These are phyloP conservation scores for Pocillopora grandis DNA, from an alignment of 92 coral and sea anemone genomes.

Conservation along the genomic window DNA sequence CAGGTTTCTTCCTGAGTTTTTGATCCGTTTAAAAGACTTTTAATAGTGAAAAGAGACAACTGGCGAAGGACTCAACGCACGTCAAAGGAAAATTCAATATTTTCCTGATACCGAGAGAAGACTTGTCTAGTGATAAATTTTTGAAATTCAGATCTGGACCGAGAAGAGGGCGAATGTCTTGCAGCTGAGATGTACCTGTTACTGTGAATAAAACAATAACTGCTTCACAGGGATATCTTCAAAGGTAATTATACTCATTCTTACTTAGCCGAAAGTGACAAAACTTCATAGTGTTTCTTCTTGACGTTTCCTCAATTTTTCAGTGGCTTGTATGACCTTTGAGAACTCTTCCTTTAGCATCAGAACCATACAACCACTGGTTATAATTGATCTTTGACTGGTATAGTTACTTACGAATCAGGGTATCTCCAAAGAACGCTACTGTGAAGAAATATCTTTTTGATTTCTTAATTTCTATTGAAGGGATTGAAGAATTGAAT, in stretches of 20 bases:
- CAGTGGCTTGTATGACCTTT: not conserved
- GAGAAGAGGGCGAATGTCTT: not conserved
- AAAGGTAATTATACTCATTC: constrained; percentile 6
- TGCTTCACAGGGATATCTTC: not conserved
- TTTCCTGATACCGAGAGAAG: not conserved
- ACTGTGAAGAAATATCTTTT: not conserved
- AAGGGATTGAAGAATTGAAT: not conserved
- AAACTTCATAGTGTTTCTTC: not conserved
- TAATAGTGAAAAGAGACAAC: not conserved
- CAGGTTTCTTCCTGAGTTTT: constrained; percentile 31
- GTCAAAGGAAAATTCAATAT: too few relatives aligned
- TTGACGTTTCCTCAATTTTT: not conserved
- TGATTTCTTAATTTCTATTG: not conserved
- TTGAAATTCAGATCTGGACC: not conserved
- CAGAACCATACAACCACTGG: too few relatives aligned
- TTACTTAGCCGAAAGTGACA: not conserved
- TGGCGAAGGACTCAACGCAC: not conserved
- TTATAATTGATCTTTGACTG: too few relatives aligned
- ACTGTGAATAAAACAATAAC: constrained; percentile 24
- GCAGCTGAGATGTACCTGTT: constrained; percentile 36
- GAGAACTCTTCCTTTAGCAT: too few relatives aligned
- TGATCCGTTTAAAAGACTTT: constrained; percentile 2
- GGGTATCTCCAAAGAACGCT: not conserved
- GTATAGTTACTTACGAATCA: not conserved
- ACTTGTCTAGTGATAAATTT: not conserved